phyloP scores from a whole-genome alignment of 2,888 invertebrate species.

The Proisotoma minuta region DNA sequence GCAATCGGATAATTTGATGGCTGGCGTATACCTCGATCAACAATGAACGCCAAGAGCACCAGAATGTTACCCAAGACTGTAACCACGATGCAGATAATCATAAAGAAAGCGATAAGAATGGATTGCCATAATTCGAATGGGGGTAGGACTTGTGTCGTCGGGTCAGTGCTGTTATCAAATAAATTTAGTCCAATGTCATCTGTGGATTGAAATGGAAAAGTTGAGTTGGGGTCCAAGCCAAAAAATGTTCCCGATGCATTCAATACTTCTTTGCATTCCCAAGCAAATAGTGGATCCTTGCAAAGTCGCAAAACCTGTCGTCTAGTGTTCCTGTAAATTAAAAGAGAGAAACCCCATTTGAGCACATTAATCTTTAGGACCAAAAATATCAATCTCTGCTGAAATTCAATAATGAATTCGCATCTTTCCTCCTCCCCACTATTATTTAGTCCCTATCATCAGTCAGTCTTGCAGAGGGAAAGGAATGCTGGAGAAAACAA shows the following conservation, averaged over 20 bases:
- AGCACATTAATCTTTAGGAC: too few species aligned
- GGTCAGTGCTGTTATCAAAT: conserved; percentile 26
- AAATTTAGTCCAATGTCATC: conserved; percentile 37
- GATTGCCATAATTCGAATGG: conserved; percentile 88
- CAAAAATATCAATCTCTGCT: too few species aligned
- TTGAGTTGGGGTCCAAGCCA: conserved; percentile 16
- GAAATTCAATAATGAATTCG: too few species aligned
- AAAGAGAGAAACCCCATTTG: too few species aligned
- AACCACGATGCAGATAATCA: conserved; percentile 81
- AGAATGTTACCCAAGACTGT: conserved; percentile 94
- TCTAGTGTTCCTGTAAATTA: conserved; percentile 36
- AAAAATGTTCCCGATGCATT: conserved; percentile 37
- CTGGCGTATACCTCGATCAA: conserved; percentile 67
- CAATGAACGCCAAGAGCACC: conserved; percentile 88
- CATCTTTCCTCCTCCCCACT: too few species aligned
- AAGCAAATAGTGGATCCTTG: conserved; percentile 37
- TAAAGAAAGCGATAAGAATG: conserved; percentile 77
- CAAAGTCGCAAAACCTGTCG: conserved; percentile 30
- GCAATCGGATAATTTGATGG: conserved; percentile 99
- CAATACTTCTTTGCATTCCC: conserved; percentile 43
- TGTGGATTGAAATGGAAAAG: neutral
- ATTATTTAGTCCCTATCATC: too few species aligned
- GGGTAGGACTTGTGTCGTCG: conserved; percentile 58
- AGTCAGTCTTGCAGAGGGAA: too few species aligned
- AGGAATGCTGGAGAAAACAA: too few species aligned